Percentiles rank a stretch among this genome's conserved stretches.
Conservation (phyloP, 1,140 invertebrate species). For the Drosophila auraria region DNA sequence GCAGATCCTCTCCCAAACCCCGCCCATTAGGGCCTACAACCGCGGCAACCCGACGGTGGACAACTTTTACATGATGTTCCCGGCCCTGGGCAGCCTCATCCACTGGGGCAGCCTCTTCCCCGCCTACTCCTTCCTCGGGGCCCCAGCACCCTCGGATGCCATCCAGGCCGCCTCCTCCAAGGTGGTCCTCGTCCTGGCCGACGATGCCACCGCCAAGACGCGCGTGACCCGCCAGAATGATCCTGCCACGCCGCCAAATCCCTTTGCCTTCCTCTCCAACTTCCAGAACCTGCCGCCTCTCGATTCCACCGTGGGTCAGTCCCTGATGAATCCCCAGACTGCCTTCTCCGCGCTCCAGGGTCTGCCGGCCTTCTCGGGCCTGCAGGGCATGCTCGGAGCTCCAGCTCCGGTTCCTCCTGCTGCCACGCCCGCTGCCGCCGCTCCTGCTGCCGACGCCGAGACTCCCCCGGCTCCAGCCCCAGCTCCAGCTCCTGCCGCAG, state of each 20-base stretch:
- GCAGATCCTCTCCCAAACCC: conserved; percentile 59
- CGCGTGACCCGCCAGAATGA: conserved; percentile 61
- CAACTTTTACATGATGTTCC: conserved; percentile 64
- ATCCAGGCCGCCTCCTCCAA: conserved; percentile 54
- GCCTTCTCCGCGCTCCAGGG: background rate
- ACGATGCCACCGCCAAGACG: conserved; percentile 63
- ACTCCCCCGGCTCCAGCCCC: conserved; percentile 6
- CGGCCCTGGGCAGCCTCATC: conserved; percentile 60
- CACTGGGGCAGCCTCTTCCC: conserved; percentile 72
- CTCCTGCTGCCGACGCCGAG: conserved; percentile 28
- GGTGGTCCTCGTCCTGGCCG: conserved; percentile 75
- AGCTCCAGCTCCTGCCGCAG: background rate
- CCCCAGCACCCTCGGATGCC: conserved; percentile 20
- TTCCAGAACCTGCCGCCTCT: background rate
- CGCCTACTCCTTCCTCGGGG: conserved; percentile 52
- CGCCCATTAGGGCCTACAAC: conserved; percentile 15
- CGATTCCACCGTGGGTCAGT: background rate
- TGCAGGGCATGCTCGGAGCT: conserved; percentile 26
- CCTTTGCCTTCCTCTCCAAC: conserved; percentile 3
- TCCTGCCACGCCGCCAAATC: background rate
- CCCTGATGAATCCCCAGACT: background rate
- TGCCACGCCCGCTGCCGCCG: conserved; percentile 18
- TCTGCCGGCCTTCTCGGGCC: background rate
- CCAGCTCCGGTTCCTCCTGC: conserved; percentile 1
- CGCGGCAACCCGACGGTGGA: conserved; percentile 58